Percentiles rank a stretch among this genome's conserved stretches.
These are phyloP conservation scores for Lutraria rhynchaena DNA, from an alignment of 1,140 invertebrate species.

Conservation along the genomic window DNA sequence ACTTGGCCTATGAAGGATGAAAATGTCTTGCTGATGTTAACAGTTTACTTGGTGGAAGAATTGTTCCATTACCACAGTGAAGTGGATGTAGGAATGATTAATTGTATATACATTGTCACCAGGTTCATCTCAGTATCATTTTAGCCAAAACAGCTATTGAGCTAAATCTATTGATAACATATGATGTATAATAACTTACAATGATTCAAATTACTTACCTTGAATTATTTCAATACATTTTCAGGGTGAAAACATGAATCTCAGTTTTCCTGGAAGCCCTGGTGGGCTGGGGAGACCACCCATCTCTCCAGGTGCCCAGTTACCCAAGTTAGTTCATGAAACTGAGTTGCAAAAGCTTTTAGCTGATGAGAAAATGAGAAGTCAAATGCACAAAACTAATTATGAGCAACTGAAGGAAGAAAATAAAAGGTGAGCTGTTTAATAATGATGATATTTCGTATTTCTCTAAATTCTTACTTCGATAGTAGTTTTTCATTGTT, in stretches of 20 bases:
- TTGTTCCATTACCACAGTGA: too few species aligned
- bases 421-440: conserved; percentile 76
- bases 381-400: conserved; percentile 80
- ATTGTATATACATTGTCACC: too few species aligned
- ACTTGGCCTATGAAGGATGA: too few species aligned
- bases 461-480: too few species aligned
- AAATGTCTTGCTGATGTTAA: too few species aligned
- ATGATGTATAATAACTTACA: not conserved
- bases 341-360: conserved; percentile 80
- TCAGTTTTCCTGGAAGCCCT: conserved; percentile 48
- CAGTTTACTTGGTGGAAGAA: too few species aligned
- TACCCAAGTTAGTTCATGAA: conserved; percentile 70
- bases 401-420: conserved; percentile 80
- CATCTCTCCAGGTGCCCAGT: conserved; percentile 55
- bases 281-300: conserved; percentile 47
- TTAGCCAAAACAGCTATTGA: not conserved
- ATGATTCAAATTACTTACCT: not conserved
- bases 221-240: not conserved
- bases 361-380: conserved; percentile 79
- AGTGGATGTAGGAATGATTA: too few species aligned
- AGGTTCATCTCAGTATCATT: too few species aligned
- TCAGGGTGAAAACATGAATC: conserved; percentile 39
- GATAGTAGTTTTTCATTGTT: too few species aligned
- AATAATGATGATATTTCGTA: too few species aligned
- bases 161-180: not conserved